Conservation (phyloP, 1,140 invertebrate genomes). For the Tetranychus cinnabarinus region DNA sequence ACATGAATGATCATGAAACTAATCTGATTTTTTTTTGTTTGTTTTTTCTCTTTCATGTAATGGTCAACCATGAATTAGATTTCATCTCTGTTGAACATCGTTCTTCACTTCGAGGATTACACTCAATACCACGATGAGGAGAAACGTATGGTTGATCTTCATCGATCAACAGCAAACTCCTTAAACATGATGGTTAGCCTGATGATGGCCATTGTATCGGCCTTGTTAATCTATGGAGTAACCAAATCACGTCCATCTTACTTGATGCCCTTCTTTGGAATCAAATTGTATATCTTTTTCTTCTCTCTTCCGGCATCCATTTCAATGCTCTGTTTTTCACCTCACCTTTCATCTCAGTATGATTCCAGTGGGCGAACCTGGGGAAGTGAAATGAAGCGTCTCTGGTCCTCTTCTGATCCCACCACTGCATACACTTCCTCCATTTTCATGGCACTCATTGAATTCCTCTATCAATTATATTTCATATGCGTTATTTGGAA, state of each 20-base stretch:
- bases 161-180: neutral
- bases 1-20: too few species aligned
- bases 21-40: too few species aligned
- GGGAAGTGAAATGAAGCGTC: neutral
- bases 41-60: too few species aligned
- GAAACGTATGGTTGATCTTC: neutral
- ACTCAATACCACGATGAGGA: neutral
- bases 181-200: neutral
- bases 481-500: constrained; percentile 10
- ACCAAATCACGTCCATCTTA: constrained; percentile 31
- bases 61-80: neutral
- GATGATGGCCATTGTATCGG: constrained; percentile 2
- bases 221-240: constrained; percentile 8
- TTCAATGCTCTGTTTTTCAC: neutral
- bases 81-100: neutral
- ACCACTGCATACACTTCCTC: constrained; percentile 4
- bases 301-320: constrained; percentile 27
- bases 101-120: neutral
- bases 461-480: constrained; percentile 6
- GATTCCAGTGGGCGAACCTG: neutral
- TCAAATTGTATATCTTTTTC: constrained; percentile 67
- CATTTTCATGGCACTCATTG: constrained; percentile 2
- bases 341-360: neutral
- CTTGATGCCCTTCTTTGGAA: constrained; percentile 60
- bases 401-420: neutral